Evolutionary conservation across 2,113 vertebrate species (phyloP).

Genomic region (Opisthocomus hoazin): DNA sequence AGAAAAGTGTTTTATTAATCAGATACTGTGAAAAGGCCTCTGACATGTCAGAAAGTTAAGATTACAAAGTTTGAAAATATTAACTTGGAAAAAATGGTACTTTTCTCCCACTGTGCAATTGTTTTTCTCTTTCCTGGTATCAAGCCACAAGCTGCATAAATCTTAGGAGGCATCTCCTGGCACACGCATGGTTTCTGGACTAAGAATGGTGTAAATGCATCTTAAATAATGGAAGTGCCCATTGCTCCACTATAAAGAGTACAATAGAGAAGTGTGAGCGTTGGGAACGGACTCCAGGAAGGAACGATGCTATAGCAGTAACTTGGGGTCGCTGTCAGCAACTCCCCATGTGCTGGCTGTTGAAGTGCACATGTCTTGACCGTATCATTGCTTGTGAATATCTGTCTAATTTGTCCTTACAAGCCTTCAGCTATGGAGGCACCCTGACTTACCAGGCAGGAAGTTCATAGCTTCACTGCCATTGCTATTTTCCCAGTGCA

Average conservation of each 20-base stretch:
- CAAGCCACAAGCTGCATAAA: background rate
- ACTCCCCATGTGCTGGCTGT: background rate
- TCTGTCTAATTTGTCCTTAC: background rate
- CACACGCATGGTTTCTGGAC: background rate
- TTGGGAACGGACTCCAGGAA: background rate
- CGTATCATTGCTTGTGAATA: background rate
- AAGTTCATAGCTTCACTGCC: background rate
- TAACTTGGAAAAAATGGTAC: background rate
- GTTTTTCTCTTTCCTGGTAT: background rate
- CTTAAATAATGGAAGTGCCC: background rate
- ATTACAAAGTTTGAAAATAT: background rate
- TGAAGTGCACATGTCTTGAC: background rate
- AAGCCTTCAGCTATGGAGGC: background rate
- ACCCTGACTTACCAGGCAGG: background rate
- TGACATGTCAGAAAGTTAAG: background rate
- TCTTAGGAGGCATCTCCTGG: background rate
- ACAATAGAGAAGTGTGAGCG: background rate
- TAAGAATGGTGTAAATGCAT: background rate
- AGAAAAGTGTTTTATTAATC: background rate
- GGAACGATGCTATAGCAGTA: background rate
- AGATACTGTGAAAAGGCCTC: background rate
- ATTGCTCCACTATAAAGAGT: background rate
- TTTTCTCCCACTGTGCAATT: background rate
- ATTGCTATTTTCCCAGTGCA: background rate
- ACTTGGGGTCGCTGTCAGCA: background rate